Base-by-base conservation (phyloP, 2,888 invertebrate genomes). In the Melikaiella ostensackeni region DNA sequence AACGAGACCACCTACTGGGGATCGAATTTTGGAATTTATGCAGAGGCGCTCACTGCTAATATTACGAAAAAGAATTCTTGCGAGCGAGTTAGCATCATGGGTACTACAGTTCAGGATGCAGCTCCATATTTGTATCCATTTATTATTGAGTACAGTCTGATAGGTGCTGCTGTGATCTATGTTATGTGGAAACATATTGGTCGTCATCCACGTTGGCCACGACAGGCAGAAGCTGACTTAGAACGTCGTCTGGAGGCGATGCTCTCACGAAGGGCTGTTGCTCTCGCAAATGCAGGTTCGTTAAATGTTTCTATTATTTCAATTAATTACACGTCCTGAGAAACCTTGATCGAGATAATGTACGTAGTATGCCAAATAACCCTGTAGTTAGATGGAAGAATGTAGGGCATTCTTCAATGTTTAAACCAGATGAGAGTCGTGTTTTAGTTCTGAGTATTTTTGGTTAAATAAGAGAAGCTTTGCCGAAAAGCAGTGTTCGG, bases 141-240 rank as follows among this genome's bases (percentile, higher is more conserved):
- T 92, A 98, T 98, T 88, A 97, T 98, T 88, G 97, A 98, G 91
- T 98, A 98, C 92, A 98, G 98, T 81, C 93, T 98, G 83, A 98
- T 99, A 88, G 98, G 98, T 27, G 98, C 98, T 74, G 97, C 98
- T 75, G 98, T 98, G 59, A 96, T 98, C 87, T 98, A 97, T 91
- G 97, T 98, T 75, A 98, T 98, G 97, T 98, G 98, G 98, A 96
- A 97, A 90, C 97, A 97, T 90, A 97, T 98, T 91, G 97, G 97
- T 78, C 95, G 96, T 89, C 96, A 97, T 92, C 96, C 97, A 74
- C 95, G 96, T 94, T 96, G 88, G 90, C 94, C 94, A 64, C 94
- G 94, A 84, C 93, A 95, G 84, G 94, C 94, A 87, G 97, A 97
- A 89, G 97, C 97, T 92, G 97, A 97, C 92, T 93, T 97, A 89